A percentile compares a stretch with the other conserved stretches of the same genome.
Evolutionary conservation across 2,888 invertebrate genomes (phyloP).

Genomic region (Ecliptopera silaceata): DNA sequence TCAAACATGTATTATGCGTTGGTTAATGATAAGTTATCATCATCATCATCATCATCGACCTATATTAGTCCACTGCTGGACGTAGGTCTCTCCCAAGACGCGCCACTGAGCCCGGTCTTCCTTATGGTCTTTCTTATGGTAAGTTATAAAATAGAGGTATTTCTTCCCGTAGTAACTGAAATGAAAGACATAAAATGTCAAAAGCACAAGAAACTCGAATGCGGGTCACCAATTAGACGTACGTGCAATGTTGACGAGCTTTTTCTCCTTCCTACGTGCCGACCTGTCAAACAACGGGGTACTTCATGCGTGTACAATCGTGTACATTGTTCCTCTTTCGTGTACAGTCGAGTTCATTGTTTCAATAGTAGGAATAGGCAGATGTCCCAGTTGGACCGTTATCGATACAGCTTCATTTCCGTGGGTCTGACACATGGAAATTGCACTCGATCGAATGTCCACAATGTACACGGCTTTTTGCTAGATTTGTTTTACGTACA

Average conservation of each 20-base stretch:
- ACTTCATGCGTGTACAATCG: conserved; percentile 17
- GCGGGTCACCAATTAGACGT: conserved; percentile 19
- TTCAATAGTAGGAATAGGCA: conserved; percentile 14
- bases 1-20: too few relatives aligned
- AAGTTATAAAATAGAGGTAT: background rate
- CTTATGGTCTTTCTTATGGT: background rate
- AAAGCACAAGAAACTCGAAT: conserved; percentile 15
- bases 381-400: conserved; percentile 33
- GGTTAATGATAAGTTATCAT: too few relatives aligned
- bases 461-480: conserved; percentile 39
- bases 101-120: too few relatives aligned
- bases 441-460: conserved; percentile 55
- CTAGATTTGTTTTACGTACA: conserved; percentile 38
- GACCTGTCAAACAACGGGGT: conserved; percentile 15
- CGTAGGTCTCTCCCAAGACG: too few relatives aligned
- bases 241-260: conserved; percentile 12
- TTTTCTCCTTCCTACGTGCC: conserved; percentile 19
- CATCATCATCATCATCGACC: too few relatives aligned
- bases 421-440: conserved; percentile 66
- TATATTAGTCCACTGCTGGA: too few relatives aligned
- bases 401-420: conserved; percentile 70
- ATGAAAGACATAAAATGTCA: conserved; percentile 12
- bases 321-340: conserved; percentile 8
- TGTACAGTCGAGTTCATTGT: conserved; percentile 16
- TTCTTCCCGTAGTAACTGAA: background rate